Evolutionary conservation across 2,797 vertebrate species (phyloP).

Genomic region (Epinephelus coioides): DNA sequence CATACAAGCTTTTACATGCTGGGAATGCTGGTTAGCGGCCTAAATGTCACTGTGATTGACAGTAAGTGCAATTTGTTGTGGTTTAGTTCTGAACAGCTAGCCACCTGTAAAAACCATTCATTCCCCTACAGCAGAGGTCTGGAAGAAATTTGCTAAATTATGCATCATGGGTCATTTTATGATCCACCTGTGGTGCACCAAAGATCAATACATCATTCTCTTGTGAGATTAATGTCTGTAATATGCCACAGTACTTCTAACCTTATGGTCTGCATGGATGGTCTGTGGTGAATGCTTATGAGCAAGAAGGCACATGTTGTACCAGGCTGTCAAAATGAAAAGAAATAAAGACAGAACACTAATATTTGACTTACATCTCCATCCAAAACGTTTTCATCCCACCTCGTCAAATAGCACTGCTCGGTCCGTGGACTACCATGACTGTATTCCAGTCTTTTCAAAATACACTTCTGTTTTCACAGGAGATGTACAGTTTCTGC

Average conservation of each 20-base stretch:
- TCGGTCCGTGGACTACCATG: no score
- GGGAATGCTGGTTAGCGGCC: background rate
- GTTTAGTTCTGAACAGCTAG: slow-evolving; percentile 5
- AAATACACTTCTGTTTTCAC: no score
- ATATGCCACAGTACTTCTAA: slow-evolving; percentile 51
- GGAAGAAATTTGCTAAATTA: slow-evolving; percentile 51
- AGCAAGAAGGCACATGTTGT: slow-evolving; percentile 5
- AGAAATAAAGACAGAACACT: background rate
- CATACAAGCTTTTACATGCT: background rate
- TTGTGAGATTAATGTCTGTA: slow-evolving; percentile 71
- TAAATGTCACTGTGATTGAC: slow-evolving; percentile 31
- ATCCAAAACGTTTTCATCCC: no score
- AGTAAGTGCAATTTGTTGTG: slow-evolving; percentile 13
- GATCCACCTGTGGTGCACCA: slow-evolving; percentile 58
- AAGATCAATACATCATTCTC: slow-evolving; percentile 81
- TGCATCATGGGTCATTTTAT: slow-evolving; percentile 61
- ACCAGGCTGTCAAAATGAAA: slow-evolving; percentile 1
- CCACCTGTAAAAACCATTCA: slow-evolving; percentile 14
- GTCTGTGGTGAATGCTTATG: slow-evolving; percentile 51
- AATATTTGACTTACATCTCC: background rate
- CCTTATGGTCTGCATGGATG: slow-evolving; percentile 30
- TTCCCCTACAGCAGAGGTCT: slow-evolving; percentile 6
- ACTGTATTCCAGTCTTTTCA: no score
- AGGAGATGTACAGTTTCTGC: no score
- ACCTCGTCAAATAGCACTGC: no score